phyloP scores from a whole-genome alignment of 2,888 invertebrate species.

The Cosmorhoe ocellata region DNA sequence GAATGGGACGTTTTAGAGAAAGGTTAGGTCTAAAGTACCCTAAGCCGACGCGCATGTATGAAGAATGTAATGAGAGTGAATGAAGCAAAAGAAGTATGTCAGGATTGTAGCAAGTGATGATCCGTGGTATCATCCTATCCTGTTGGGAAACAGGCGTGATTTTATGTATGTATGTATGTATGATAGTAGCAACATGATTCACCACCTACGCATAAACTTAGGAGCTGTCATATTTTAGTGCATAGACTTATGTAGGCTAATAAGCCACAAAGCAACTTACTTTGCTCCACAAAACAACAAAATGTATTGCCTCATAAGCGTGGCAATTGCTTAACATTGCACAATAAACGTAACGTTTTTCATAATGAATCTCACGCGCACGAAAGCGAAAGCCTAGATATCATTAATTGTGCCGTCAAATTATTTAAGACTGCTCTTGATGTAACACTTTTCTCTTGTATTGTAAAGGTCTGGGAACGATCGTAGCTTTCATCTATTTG shows the following conservation, averaged over 20 bases:
- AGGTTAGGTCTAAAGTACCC: too few species aligned
- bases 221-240: too few species aligned
- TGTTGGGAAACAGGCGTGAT: too few species aligned
- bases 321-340: constrained; percentile 16
- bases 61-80: too few species aligned
- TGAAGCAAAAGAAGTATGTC: too few species aligned
- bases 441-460: constrained; percentile 49
- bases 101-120: too few species aligned
- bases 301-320: constrained; percentile 8
- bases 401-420: constrained; percentile 59
- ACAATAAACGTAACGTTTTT: constrained; percentile 22
- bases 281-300: constrained; percentile 1
- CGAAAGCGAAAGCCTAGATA: constrained; percentile 53
- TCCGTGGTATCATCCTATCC: too few species aligned
- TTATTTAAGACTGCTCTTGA: constrained; percentile 47
- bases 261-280: constrained; percentile 1
- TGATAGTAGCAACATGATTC: too few species aligned
- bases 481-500: constrained; percentile 38
- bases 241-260: not conserved
- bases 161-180: too few species aligned
- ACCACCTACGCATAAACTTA: too few species aligned
- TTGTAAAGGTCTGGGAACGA: constrained; percentile 30
- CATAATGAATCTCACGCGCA: constrained; percentile 39
- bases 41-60: too few species aligned
- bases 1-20: too few species aligned